Evolutionary conservation across 2,888 invertebrate genomes (phyloP).

Genomic region (Ochropleura plecta): DNA sequence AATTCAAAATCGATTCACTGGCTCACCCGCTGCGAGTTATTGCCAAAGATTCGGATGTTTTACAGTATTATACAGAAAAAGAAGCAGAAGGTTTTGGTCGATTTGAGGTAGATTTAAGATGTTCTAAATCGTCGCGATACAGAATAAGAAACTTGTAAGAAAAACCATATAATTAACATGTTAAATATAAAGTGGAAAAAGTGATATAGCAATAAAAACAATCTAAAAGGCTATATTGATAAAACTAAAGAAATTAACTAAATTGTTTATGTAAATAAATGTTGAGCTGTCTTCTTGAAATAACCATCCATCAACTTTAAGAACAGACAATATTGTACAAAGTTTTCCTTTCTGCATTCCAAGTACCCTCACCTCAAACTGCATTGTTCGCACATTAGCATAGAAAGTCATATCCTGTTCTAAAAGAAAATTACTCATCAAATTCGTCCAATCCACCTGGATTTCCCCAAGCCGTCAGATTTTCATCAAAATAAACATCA

Average conservation of each 20-base stretch:
- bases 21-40: slow-evolving; percentile 78
- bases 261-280: not conserved
- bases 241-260: not conserved
- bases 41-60: slow-evolving; percentile 68
- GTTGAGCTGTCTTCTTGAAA: not conserved
- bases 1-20: slow-evolving; percentile 83
- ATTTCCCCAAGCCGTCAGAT: slow-evolving; percentile 42
- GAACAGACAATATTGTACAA: slow-evolving; percentile 9
- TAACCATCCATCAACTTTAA: not conserved
- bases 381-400: slow-evolving; percentile 45
- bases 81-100: slow-evolving; percentile 22
- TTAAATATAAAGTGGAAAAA: not conserved
- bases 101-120: not conserved
- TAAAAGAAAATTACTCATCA: slow-evolving; percentile 49
- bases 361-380: slow-evolving; percentile 25
- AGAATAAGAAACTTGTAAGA: not conserved
- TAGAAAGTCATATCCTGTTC: slow-evolving; percentile 48
- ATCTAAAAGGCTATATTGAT: not conserved
- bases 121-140: not conserved
- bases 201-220: not conserved
- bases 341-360: slow-evolving; percentile 39
- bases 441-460: slow-evolving; percentile 39
- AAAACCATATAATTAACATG: not conserved
- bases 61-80: slow-evolving; percentile 18
- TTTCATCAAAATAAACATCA: slow-evolving; percentile 59